phyloP scores from a whole-genome alignment of 1,140 invertebrate genomes.

The Cydia strobilella region DNA sequence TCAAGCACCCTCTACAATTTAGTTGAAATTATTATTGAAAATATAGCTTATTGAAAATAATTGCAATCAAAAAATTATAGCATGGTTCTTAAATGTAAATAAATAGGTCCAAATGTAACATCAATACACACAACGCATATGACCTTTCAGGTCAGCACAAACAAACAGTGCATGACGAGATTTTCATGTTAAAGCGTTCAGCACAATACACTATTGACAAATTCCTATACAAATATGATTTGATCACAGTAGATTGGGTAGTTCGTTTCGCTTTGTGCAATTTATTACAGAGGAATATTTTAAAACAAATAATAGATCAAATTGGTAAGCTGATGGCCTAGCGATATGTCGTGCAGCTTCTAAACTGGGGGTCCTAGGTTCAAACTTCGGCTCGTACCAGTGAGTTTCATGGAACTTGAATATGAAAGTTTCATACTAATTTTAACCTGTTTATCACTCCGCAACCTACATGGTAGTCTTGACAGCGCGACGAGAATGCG shows the following conservation, averaged over 20 bases:
- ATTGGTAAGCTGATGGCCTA: no score
- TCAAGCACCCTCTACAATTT: no score
- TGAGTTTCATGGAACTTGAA: no score
- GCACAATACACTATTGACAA: background rate
- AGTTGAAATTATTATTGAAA: no score
- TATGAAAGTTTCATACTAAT: no score
- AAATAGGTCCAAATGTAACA: background rate
- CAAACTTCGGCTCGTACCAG: no score
- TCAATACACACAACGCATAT: background rate
- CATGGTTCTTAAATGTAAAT: background rate
- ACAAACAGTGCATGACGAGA: conserved; percentile 6
- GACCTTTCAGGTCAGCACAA: background rate
- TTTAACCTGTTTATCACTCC: no score
- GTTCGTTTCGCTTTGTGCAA: background rate
- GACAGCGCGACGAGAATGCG: background rate
- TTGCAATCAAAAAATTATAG: background rate
- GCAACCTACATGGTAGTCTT: no score
- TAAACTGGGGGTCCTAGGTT: no score
- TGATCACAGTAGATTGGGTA: background rate
- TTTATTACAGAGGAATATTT: background rate
- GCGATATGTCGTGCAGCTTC: no score
- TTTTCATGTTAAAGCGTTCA: background rate
- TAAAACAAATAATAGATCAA: no score
- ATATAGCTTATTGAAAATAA: no score
- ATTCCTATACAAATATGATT: conserved; percentile 15